These are phyloP conservation scores for Cephus pulcher DNA, from an alignment of 2,888 invertebrate species.

Conservation along the genomic window DNA sequence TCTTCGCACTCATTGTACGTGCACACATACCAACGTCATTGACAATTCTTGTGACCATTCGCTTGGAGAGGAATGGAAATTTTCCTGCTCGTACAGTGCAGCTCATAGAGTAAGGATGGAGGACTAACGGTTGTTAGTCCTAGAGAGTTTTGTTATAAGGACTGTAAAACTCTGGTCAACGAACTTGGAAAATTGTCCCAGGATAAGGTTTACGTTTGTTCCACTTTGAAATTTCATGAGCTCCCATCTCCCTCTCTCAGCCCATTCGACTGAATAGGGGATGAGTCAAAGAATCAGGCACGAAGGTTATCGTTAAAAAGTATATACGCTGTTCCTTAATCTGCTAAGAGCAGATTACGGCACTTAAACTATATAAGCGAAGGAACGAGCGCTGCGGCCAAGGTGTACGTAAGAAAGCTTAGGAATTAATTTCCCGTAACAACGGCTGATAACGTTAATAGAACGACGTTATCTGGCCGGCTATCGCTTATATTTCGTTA, in stretches of 20 bases:
- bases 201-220: neutral
- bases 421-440: slow-evolving; percentile 7
- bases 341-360: neutral
- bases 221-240: neutral
- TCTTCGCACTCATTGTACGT: neutral
- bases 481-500: neutral
- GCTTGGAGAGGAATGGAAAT: neutral
- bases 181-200: neutral
- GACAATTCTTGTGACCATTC: neutral
- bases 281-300: neutral
- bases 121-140: neutral
- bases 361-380: neutral
- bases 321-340: neutral
- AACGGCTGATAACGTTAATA: slow-evolving; percentile 5
- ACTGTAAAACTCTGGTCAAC: neutral
- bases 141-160: neutral
- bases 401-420: slow-evolving; percentile 1
- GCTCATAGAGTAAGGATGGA: neutral
- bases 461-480: slow-evolving; percentile 3
- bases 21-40: neutral
- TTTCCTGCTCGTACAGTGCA: neutral
- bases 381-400: neutral
- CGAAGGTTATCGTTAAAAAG: neutral
- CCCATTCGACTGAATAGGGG: neutral
- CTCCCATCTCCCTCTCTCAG: neutral